phyloP scores from a whole-genome alignment of 2,888 invertebrate genomes.

The Orthosia gothica region DNA sequence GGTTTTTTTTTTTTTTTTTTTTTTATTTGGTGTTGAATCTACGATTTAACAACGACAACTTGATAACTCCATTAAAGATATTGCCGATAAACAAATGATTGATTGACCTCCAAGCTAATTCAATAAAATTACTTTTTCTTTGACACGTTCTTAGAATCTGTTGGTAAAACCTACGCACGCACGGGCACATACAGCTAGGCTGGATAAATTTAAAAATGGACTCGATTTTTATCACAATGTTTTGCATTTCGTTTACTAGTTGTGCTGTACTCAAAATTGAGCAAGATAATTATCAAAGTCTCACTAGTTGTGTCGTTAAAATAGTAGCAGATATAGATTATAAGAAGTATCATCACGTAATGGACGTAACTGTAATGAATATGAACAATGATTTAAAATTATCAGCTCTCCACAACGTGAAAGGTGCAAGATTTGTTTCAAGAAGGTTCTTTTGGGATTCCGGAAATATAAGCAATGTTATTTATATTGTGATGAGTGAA shows the following conservation, averaged over 20 bases:
- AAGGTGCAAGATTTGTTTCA: slow-evolving; percentile 63
- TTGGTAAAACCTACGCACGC: not conserved
- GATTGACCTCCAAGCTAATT: not conserved
- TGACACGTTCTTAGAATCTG: not conserved
- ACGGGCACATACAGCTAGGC: not conserved
- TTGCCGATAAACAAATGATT: slow-evolving; percentile 40
- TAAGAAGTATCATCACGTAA: slow-evolving; percentile 3
- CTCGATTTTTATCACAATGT: slow-evolving; percentile 6
- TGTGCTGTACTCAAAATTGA: slow-evolving; percentile 36
- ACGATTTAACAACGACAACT: slow-evolving; percentile 2
- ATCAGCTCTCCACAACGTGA: slow-evolving; percentile 60
- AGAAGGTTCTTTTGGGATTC: slow-evolving; percentile 61
- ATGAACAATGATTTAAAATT: slow-evolving; percentile 60
- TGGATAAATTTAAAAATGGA: slow-evolving; percentile 15
- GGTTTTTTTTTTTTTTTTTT: no score
- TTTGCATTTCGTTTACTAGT: not conserved
- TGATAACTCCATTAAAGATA: slow-evolving; percentile 4
- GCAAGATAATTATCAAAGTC: slow-evolving; percentile 6
- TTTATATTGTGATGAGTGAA: slow-evolving; percentile 68
- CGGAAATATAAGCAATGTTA: slow-evolving; percentile 54
- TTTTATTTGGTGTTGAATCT: no score
- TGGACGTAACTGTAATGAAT: slow-evolving; percentile 69
- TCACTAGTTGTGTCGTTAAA: slow-evolving; percentile 61
- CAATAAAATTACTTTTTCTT: not conserved
- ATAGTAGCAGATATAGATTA: slow-evolving; percentile 57